Conservation (phyloP, 2,888 invertebrate genomes). For the Melinaea menophilus region DNA sequence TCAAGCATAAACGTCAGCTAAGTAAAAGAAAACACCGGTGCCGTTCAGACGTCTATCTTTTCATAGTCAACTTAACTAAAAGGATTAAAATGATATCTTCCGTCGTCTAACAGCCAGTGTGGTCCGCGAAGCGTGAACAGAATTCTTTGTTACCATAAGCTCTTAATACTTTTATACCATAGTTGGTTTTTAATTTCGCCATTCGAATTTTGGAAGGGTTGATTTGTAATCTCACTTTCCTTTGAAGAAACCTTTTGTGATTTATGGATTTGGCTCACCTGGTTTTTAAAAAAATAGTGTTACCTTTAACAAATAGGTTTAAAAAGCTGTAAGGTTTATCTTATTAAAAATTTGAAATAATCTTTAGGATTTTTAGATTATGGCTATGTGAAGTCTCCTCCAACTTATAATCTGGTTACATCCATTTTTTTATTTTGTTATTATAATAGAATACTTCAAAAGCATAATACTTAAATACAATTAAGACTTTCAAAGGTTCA, state of each 20-base stretch:
- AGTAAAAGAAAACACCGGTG: constrained; percentile 68
- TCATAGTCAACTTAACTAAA: constrained; percentile 78
- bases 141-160: constrained; percentile 75
- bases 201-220: constrained; percentile 67
- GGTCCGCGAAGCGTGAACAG: constrained; percentile 72
- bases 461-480: too few relatives aligned
- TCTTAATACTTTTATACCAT: constrained; percentile 74
- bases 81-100: constrained; percentile 78
- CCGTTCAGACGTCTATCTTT: constrained; percentile 70
- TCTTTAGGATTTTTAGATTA: constrained; percentile 6
- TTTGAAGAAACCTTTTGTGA: constrained; percentile 57
- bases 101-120: constrained; percentile 74
- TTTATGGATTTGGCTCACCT: constrained; percentile 51
- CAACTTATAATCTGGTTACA: not conserved
- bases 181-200: constrained; percentile 74
- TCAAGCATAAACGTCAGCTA: constrained; percentile 34
- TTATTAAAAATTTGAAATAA: constrained; percentile 20
- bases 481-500: too few relatives aligned
- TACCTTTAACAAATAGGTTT: constrained; percentile 34
- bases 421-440: not conserved
- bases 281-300: constrained; percentile 53
- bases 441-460: too few relatives aligned
- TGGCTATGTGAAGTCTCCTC: not conserved
- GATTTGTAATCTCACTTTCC: constrained; percentile 67
- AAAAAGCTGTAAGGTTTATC: constrained; percentile 26